Conservation (phyloP, 1,140 invertebrate genomes). For the Ericerus pela region DNA sequence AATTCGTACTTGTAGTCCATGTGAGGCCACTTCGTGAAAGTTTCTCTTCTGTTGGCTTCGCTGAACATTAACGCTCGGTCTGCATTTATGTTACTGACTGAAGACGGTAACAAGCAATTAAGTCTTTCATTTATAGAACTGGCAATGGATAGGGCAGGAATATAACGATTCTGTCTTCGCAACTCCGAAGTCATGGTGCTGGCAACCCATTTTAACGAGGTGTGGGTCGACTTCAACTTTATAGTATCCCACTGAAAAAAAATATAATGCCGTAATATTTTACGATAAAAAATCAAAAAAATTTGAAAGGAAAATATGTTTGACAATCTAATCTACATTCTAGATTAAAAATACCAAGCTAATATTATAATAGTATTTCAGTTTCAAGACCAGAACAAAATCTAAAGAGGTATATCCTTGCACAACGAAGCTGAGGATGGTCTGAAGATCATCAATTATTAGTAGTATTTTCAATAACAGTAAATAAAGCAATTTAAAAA, state of each 20-base stretch:
- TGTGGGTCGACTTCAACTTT: slow-evolving; percentile 61
- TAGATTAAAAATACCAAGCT: no score
- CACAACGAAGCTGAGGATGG: no score
- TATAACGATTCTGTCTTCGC: slow-evolving; percentile 61
- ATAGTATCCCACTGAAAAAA: slow-evolving; percentile 75
- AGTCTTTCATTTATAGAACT: slow-evolving; percentile 74
- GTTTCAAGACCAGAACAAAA: no score
- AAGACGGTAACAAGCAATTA: slow-evolving; percentile 48
- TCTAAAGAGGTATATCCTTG: no score
- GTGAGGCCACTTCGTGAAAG: slow-evolving; percentile 86
- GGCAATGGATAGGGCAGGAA: slow-evolving; percentile 70
- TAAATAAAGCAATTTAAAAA: no score
- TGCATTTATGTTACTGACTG: slow-evolving; percentile 23
- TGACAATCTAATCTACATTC: no score
- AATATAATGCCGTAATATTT: slow-evolving; percentile 16
- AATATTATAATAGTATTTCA: no score
- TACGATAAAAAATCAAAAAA: no score
- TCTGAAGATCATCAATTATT: no score
- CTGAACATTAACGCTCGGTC: slow-evolving; percentile 59
- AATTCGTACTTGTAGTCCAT: slow-evolving; percentile 77
- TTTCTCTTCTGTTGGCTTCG: slow-evolving; percentile 72
- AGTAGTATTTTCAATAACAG: no score
- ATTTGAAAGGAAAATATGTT: no score
- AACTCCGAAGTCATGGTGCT: slow-evolving; percentile 62
- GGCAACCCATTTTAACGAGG: slow-evolving; percentile 59